Conservation (phyloP, 2,888 invertebrate species). For the Gymnoscelis rufifasciata region DNA sequence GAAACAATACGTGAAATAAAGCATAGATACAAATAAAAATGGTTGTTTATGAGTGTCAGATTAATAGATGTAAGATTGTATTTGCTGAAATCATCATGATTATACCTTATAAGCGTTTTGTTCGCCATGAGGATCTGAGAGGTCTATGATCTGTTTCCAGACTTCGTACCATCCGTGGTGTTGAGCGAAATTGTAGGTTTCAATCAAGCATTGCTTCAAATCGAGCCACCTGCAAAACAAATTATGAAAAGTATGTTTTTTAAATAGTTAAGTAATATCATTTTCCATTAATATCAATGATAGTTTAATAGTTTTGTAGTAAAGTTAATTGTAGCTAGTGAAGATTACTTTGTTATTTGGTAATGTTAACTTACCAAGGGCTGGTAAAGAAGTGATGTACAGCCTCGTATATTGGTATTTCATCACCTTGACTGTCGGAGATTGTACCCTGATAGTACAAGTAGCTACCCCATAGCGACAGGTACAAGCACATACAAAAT, state of each 20-base stretch:
- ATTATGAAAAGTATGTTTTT: too few species aligned
- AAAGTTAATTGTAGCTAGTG: too few species aligned
- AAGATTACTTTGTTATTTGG: neutral
- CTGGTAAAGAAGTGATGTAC: conserved; percentile 93
- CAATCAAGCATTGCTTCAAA: conserved; percentile 84
- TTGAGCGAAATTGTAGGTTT: conserved; percentile 87
- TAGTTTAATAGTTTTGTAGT: too few species aligned
- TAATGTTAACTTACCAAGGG: conserved; percentile 81
- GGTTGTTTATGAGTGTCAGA: too few species aligned
- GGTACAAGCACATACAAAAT: conserved; percentile 82
- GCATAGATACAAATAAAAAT: too few species aligned
- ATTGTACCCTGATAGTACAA: conserved; percentile 93
- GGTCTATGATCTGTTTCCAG: conserved; percentile 91
- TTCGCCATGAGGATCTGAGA: conserved; percentile 94
- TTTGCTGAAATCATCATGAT: too few species aligned
- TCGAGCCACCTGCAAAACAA: conserved; percentile 83
- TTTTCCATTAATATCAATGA: too few species aligned
- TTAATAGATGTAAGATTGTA: too few species aligned
- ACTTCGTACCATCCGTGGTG: conserved; percentile 93
- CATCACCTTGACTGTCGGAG: conserved; percentile 90
- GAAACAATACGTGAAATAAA: neutral
- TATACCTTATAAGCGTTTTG: conserved; percentile 90
- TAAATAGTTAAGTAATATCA: too few species aligned
- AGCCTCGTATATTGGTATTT: conserved; percentile 92
- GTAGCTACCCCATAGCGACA: conserved; percentile 86